Percentiles rank a stretch among this genome's conserved stretches.
Evolutionary conservation across 1,140 invertebrate genomes (phyloP).

Genomic region (Formica exsecta): DNA sequence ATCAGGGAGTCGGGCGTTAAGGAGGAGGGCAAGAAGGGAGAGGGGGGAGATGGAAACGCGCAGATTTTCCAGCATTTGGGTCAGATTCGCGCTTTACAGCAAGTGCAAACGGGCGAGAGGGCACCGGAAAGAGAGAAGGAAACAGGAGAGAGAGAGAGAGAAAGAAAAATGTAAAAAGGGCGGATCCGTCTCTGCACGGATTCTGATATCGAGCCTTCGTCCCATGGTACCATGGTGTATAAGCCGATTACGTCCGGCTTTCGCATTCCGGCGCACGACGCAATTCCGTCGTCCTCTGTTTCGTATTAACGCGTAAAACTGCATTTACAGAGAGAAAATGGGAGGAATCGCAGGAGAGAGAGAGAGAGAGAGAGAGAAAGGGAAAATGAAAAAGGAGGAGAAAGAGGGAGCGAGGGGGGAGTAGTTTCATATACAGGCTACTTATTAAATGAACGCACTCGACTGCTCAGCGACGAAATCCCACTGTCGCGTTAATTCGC

Average conservation of each 20-base stretch:
- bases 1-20: conserved; percentile 60
- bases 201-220: conserved; percentile 67
- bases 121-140: background rate
- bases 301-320: conserved; percentile 50
- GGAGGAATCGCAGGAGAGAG: background rate
- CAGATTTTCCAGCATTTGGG: conserved; percentile 44
- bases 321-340: conserved; percentile 36
- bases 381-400: background rate
- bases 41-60: conserved; percentile 7
- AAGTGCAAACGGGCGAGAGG: conserved; percentile 23
- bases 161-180: conserved; percentile 51
- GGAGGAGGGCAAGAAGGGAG: conserved; percentile 1
- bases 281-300: conserved; percentile 52
- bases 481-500: conserved; percentile 14
- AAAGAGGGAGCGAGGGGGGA: too few species aligned
- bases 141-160: background rate
- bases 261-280: conserved; percentile 54
- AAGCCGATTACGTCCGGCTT: conserved; percentile 71
- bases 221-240: conserved; percentile 51
- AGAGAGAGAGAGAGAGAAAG: background rate
- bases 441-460: conserved; percentile 63
- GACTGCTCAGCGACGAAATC: conserved; percentile 55
- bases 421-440: background rate
- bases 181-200: conserved; percentile 64
- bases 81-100: conserved; percentile 48